Conservation (phyloP, 2,113 vertebrate species). For the Coturnix japonica region DNA sequence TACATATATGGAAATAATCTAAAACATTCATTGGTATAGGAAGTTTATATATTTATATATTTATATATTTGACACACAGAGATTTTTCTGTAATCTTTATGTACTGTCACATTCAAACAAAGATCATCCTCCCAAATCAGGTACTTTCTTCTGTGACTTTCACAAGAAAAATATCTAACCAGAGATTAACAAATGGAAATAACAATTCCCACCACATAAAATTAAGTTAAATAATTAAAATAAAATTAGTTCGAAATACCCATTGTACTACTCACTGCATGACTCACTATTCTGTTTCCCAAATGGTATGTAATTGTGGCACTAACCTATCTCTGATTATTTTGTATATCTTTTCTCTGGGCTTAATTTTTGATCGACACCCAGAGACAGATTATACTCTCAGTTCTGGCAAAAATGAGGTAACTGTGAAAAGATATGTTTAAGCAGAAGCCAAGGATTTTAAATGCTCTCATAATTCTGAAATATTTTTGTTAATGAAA, state of each 20-base stretch:
- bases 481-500: conserved; percentile 18
- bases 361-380: conserved; percentile 15
- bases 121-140: not conserved
- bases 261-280: not conserved
- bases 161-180: not conserved
- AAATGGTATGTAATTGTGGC: not conserved
- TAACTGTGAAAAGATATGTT: not conserved
- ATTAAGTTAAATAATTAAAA: not conserved
- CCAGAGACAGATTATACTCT: not conserved
- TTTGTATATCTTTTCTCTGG: not conserved
- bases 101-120: conserved; percentile 2
- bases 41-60: not conserved
- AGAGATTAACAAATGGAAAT: not conserved
- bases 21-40: not conserved
- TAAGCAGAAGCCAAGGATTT: conserved; percentile 20
- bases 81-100: not conserved
- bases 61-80: not conserved
- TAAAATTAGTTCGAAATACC: not conserved
- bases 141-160: not conserved
- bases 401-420: not conserved
- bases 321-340: not conserved
- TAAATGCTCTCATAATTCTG: not conserved
- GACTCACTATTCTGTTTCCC: not conserved
- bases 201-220: not conserved
- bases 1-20: conserved; percentile 1